phyloP scores from a whole-genome alignment of 2,113 vertebrate genomes.

The Axis porcinus region DNA sequence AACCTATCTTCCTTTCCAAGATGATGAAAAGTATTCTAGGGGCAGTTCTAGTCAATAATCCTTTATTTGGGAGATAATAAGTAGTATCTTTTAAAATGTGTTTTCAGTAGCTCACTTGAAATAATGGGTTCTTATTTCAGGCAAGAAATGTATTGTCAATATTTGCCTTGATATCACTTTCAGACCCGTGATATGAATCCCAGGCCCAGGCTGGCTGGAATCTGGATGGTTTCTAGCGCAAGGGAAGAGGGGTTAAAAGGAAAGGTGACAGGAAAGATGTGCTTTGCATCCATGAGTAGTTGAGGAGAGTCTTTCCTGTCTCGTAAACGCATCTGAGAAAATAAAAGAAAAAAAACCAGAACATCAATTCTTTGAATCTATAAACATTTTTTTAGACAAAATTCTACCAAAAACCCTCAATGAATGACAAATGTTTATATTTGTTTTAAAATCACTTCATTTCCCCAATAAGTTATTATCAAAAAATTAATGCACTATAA shows the following conservation, averaged over 20 bases:
- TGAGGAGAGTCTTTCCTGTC: conserved; percentile 96
- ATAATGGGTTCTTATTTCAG: conserved; percentile 52
- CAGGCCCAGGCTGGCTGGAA: conserved; percentile 93
- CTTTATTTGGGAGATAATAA: conserved; percentile 41
- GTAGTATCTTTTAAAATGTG: conserved; percentile 61
- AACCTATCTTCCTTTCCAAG: conserved; percentile 39
- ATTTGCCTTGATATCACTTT: conserved; percentile 54
- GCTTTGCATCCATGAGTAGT: conserved; percentile 98
- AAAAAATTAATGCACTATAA: neutral
- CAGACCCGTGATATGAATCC: conserved; percentile 94
- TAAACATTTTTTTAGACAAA: neutral
- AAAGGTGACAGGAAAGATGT: conserved; percentile 98
- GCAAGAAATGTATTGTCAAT: conserved; percentile 45
- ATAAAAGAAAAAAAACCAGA: conserved; percentile 45
- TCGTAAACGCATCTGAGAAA: conserved; percentile 90
- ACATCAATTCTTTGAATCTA: conserved; percentile 37
- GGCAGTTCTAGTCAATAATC: conserved; percentile 64
- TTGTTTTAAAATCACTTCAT: conserved; percentile 35
- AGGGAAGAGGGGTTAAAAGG: conserved; percentile 96
- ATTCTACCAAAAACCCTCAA: neutral
- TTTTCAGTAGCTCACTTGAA: conserved; percentile 69
- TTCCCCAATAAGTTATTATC: neutral
- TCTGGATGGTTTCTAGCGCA: conserved; percentile 97
- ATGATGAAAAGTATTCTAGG: conserved; percentile 1
- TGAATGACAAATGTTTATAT: conserved; percentile 8